Conservation (phyloP, 2,113 vertebrate species). For the Anoplopoma fimbria region DNA sequence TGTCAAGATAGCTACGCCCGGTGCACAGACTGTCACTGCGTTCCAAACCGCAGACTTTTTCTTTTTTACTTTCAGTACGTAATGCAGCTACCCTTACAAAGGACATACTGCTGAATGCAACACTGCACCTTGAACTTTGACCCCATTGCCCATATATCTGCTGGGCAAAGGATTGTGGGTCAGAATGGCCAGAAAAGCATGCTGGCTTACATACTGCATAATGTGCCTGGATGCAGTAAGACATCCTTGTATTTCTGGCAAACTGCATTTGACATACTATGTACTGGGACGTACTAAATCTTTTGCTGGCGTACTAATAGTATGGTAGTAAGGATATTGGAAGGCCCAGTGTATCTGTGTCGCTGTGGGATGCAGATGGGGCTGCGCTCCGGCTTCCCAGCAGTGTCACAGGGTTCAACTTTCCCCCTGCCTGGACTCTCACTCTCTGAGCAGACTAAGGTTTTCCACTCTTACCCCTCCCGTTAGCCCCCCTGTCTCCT, state of each 20-base stretch:
- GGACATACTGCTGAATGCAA: too few species aligned
- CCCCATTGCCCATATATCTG: too few species aligned
- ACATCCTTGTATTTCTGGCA: too few species aligned
- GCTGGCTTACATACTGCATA: too few species aligned
- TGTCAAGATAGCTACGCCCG: neutral
- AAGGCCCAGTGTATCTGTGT: neutral
- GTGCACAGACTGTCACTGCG: neutral
- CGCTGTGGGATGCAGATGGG: slow-evolving; percentile 20
- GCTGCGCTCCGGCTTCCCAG: slow-evolving; percentile 5
- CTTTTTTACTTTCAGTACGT: too few species aligned
- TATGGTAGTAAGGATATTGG: neutral
- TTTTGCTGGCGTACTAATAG: neutral
- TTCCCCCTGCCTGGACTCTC: slow-evolving; percentile 14
- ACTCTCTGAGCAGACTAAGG: slow-evolving; percentile 13
- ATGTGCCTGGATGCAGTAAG: too few species aligned
- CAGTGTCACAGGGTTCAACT: slow-evolving; percentile 58
- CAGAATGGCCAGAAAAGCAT: too few species aligned
- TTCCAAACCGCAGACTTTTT: too few species aligned
- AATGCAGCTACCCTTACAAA: too few species aligned
- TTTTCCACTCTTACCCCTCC: slow-evolving; percentile 48
- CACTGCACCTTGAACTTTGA: too few species aligned
- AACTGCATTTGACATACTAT: too few species aligned
- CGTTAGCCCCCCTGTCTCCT: neutral
- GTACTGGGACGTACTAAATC: neutral
- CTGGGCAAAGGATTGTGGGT: too few species aligned